Base-by-base conservation (phyloP, 2,888 invertebrate species). In the Drosophila fulvimacula region DNA sequence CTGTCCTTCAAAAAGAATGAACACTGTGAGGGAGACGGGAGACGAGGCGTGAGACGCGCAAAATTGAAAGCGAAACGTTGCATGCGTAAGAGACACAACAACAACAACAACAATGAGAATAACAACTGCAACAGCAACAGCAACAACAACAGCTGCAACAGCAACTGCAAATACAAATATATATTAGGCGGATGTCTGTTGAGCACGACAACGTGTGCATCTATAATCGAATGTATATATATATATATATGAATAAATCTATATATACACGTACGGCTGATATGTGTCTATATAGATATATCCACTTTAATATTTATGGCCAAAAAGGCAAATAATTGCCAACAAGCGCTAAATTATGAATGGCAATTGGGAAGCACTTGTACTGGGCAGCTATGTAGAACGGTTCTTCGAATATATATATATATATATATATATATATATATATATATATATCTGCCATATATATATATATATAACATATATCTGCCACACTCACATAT, bases 1-100 rank as follows among this genome's bases (percentile, higher is more conserved):
- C 81, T 88, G 87, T 86, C 87, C 84, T 88, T 86, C 84, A 88
- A 81, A 86, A 67, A 59, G 74, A 73, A 87, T 88, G 76, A 81
- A 78, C 78, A 69, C 67, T n/a, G 44, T 0, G 46, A n/a, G 46
- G 5, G 44, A 44, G 36, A 62, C 17, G 71, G 30, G 41, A 17
- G 30, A 69, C n/a, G 44, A 44, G 36, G 62, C 27, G 71, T 46
- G 32, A 48, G 32, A 44, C 63, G 64, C 81, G 82, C 67, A 76
- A 83, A 82, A 83, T 69, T 75, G 84, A 83, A 87, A 82, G 82
- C 87, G 74, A 86, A 86, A 79, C 30, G 76, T 51, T 73, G 74
- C 67, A 77, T 82, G 86, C 83, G 83, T 83, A 82, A 82, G 82
- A 82, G 60, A 58, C 61, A 63, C 59, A 81, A 70, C 66, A 72